Conservation (phyloP, 1,140 invertebrate genomes). For the Drosophila burlai region DNA sequence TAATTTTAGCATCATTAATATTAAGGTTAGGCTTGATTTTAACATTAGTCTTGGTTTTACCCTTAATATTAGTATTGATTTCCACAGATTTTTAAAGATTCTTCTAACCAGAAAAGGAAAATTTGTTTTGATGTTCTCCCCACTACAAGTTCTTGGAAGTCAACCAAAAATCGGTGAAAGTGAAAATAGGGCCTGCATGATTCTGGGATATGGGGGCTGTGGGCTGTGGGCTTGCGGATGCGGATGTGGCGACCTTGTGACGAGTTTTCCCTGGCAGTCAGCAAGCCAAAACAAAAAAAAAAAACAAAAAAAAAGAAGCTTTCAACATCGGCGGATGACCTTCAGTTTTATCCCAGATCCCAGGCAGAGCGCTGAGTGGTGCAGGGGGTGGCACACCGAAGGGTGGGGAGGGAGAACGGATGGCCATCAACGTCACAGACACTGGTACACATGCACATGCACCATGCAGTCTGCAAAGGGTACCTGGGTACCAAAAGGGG, state of each 20-base stretch:
- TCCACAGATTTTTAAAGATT: background rate
- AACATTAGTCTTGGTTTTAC: no score
- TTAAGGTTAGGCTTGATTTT: background rate
- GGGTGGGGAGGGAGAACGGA: no score
- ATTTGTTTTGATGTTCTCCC: background rate
- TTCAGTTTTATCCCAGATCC: constrained; percentile 46
- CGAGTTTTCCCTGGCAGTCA: constrained; percentile 37
- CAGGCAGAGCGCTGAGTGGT: constrained; percentile 22
- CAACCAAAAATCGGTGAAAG: constrained; percentile 20
- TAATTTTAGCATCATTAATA: background rate
- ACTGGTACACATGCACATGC: constrained; percentile 6
- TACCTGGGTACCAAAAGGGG: no score
- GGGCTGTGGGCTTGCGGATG: constrained; percentile 1
- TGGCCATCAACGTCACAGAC: constrained; percentile 23
- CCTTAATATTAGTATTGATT: background rate
- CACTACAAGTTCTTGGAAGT: constrained; percentile 3
- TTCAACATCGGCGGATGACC: constrained; percentile 38
- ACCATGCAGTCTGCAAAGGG: background rate
- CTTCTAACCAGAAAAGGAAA: background rate
- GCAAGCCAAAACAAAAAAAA: constrained; percentile 8
- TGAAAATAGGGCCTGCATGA: constrained; percentile 17
- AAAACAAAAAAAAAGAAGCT: constrained; percentile 12
- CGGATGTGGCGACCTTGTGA: constrained; percentile 34
- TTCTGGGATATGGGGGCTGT: constrained; percentile 3
- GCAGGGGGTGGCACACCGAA: background rate